Evolutionary conservation across 1,140 invertebrate species (phyloP).

Genomic region (Pantala flavescens): DNA sequence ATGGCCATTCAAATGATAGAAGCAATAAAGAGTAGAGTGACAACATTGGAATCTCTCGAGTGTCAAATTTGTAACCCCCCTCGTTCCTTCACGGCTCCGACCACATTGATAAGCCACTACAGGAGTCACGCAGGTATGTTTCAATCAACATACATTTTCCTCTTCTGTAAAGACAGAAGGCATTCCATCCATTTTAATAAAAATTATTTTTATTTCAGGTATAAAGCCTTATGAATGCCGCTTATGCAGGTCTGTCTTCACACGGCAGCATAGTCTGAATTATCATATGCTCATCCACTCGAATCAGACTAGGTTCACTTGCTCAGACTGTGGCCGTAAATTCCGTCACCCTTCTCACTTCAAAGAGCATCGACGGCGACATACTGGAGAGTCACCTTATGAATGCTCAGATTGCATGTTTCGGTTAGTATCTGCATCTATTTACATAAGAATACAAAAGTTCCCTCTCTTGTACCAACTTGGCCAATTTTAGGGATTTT

Average conservation of each 20-base stretch:
- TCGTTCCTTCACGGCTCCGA: slow-evolving; percentile 51
- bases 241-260: slow-evolving; percentile 51
- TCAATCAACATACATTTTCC: neutral
- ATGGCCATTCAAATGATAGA: slow-evolving; percentile 41
- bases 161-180: too few species aligned
- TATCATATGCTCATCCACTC: slow-evolving; percentile 58
- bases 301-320: slow-evolving; percentile 53
- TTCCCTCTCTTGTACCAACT: too few species aligned
- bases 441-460: too few species aligned
- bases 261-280: slow-evolving; percentile 52
- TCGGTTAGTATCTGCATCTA: slow-evolving; percentile 30
- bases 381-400: slow-evolving; percentile 56
- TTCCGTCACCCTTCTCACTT: slow-evolving; percentile 59
- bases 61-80: slow-evolving; percentile 52
- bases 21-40: slow-evolving; percentile 36
- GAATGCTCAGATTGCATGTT: slow-evolving; percentile 51
- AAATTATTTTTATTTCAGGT: slow-evolving; percentile 29
- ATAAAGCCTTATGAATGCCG: slow-evolving; percentile 55
- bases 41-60: slow-evolving; percentile 36
- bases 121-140: slow-evolving; percentile 48
- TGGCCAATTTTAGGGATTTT: too few species aligned
- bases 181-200: too few species aligned
- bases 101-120: slow-evolving; percentile 55
- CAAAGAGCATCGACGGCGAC: slow-evolving; percentile 51
- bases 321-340: slow-evolving; percentile 49